These are phyloP conservation scores for Sylvietta virens DNA, from an alignment of 2,113 vertebrate species.

Conservation along the genomic window DNA sequence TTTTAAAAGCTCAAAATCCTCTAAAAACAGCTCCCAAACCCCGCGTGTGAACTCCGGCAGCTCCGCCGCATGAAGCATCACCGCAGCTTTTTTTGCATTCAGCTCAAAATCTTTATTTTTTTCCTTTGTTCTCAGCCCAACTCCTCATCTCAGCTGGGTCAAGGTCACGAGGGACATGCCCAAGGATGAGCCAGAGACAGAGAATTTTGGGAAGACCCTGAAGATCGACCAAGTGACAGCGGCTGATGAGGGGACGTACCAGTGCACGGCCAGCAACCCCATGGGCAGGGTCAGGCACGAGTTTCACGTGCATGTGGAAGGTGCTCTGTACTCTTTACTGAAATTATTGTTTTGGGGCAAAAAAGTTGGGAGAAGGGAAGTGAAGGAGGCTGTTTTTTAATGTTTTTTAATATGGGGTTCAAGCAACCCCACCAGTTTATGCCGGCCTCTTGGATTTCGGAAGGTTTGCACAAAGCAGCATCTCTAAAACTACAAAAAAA, in stretches of 20 bases:
- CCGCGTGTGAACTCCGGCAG: neutral
- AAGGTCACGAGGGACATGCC: slow-evolving; percentile 74
- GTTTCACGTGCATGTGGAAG: slow-evolving; percentile 86
- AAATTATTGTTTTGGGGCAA: neutral
- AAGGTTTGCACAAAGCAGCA: neutral
- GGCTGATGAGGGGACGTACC: slow-evolving; percentile 83
- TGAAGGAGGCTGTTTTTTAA: neutral
- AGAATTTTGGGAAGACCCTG: slow-evolving; percentile 82
- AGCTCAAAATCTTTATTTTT: neutral
- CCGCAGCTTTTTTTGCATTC: neutral
- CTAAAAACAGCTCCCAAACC: neutral
- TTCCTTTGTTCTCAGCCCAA: slow-evolving; percentile 75
- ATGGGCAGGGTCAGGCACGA: slow-evolving; percentile 75
- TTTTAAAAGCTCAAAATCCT: neutral
- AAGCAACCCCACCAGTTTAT: neutral
- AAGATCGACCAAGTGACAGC: slow-evolving; percentile 76
- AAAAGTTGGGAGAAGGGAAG: neutral
- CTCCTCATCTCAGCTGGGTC: slow-evolving; percentile 85
- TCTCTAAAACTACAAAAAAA: neutral
- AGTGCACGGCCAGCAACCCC: slow-evolving; percentile 83
- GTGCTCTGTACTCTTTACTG: slow-evolving; percentile 53
- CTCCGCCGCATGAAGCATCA: neutral
- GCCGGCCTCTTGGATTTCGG: neutral
- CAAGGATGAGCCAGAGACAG: slow-evolving; percentile 64
- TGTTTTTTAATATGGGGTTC: too few relatives aligned